Conservation (phyloP, 2,888 invertebrate species). For the Xestobium rufovillosum region DNA sequence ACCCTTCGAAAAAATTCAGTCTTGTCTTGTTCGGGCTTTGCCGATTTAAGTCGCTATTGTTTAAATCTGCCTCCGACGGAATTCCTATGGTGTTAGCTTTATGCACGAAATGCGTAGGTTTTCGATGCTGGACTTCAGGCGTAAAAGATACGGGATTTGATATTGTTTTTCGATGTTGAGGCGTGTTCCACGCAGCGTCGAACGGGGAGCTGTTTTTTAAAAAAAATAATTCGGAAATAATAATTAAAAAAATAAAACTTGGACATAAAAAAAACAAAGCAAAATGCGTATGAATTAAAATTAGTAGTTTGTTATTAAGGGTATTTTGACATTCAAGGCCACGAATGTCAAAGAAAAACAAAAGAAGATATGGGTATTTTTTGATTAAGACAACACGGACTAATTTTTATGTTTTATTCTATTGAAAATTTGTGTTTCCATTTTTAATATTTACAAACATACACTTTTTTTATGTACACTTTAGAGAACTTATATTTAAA, state of each 20-base stretch:
- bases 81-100: constrained; percentile 55
- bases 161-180: constrained; percentile 40
- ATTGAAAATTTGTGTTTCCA: constrained; percentile 43
- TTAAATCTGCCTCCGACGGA: constrained; percentile 46
- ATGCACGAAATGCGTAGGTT: constrained; percentile 33
- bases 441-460: constrained; percentile 46
- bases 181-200: constrained; percentile 44
- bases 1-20: constrained; percentile 51
- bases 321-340: too few relatives aligned
- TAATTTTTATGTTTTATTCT: constrained; percentile 45
- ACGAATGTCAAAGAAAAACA: too few relatives aligned
- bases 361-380: too few relatives aligned
- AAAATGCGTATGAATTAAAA: too few relatives aligned
- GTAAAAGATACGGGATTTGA: constrained; percentile 38
- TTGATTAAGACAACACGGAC: too few relatives aligned
- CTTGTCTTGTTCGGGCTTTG: constrained; percentile 39
- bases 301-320: too few relatives aligned
- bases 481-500: constrained; percentile 33
- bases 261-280: too few relatives aligned
- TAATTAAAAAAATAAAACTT: too few relatives aligned
- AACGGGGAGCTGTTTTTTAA: too few relatives aligned
- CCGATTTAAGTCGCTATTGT: constrained; percentile 42
- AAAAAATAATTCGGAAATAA: constrained; percentile 17
- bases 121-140: constrained; percentile 25
- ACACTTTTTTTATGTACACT: constrained; percentile 43